Conservation (phyloP, 2,888 invertebrate genomes). For the Macropis europaea region DNA sequence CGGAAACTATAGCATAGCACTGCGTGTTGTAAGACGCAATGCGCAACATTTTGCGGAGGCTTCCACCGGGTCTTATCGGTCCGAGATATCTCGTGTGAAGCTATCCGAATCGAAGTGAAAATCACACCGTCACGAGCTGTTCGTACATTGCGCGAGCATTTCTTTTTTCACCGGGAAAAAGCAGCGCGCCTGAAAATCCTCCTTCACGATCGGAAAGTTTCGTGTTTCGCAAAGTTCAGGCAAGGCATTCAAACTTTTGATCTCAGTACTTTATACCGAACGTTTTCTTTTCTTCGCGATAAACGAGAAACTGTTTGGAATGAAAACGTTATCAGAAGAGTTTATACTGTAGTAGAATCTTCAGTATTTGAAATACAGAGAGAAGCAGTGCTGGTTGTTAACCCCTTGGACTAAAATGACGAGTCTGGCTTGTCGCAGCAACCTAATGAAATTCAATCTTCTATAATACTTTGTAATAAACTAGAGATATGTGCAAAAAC, state of each 20-base stretch:
- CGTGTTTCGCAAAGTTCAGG: neutral
- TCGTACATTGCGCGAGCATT: neutral
- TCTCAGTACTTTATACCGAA: too few species aligned
- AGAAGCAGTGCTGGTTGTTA: too few species aligned
- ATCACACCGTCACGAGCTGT: neutral
- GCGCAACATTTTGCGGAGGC: conserved; percentile 77
- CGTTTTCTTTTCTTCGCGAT: too few species aligned
- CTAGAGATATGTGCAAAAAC: too few species aligned
- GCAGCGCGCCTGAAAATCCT: neutral
- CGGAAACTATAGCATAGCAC: conserved; percentile 49
- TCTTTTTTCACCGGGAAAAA: neutral
- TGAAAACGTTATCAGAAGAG: too few species aligned
- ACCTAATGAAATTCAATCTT: too few species aligned
- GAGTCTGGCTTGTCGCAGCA: too few species aligned
- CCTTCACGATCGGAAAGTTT: neutral
- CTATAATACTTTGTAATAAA: too few species aligned
- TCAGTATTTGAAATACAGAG: too few species aligned
- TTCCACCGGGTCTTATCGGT: conserved; percentile 43
- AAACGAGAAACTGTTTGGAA: too few species aligned
- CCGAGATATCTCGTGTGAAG: conserved; percentile 45
- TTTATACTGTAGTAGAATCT: too few species aligned
- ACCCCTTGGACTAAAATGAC: too few species aligned
- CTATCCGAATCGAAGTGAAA: conserved; percentile 44
- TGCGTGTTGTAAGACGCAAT: conserved; percentile 74
- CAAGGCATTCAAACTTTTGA: neutral